Base-by-base conservation (phyloP, 2,113 vertebrate genomes). In the Galbula dea region DNA sequence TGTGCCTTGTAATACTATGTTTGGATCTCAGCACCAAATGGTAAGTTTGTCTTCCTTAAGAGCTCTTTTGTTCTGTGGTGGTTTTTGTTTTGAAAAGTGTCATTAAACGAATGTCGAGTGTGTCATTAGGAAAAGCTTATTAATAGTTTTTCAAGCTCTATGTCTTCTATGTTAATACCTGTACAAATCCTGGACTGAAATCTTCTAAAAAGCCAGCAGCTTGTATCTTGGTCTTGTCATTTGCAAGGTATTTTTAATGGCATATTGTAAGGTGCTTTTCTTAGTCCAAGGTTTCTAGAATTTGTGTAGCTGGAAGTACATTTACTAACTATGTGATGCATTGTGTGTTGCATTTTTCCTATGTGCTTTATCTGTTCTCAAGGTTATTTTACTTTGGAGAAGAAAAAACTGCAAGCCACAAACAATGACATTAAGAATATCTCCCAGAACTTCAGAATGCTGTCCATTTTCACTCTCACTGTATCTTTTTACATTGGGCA, bases 11-110 rank as follows among this genome's bases (percentile, higher is more conserved):
- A 99, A 99, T 97, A 99, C 99, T 29, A 97, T 99, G 97, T 99
- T 99, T 97, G 99, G 99, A 96, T 99, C 99, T 78, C 99, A 99
- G 48, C 99, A 99, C 97, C 99, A 99, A 95, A 99, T 99, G 98
- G 99, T 99, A 96, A 97, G 98, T 96, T 90, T 78, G n/a, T 29
- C n/a, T 57, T 72, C 39, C 29, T 36, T 45, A 46, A 79, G 48
- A 89, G 15, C 20, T 80, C 5, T 49, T 59, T 26, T 68, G 29
- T 20, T 13, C 52, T 36, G 3, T 3, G 23, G 6, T 26, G 22
- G 15, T 29, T 29, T 16, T 27, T 29, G 12, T 30, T 67, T 54
- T 54, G 0, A 3, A 62, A 87, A 62, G 5, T 15, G 3, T 81
- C 14, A 21, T 73, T 61, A 69, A 73, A 52, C 62, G 24, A 83